Conservation (phyloP, 2,797 vertebrate species). For the Anguilla anguilla region DNA sequence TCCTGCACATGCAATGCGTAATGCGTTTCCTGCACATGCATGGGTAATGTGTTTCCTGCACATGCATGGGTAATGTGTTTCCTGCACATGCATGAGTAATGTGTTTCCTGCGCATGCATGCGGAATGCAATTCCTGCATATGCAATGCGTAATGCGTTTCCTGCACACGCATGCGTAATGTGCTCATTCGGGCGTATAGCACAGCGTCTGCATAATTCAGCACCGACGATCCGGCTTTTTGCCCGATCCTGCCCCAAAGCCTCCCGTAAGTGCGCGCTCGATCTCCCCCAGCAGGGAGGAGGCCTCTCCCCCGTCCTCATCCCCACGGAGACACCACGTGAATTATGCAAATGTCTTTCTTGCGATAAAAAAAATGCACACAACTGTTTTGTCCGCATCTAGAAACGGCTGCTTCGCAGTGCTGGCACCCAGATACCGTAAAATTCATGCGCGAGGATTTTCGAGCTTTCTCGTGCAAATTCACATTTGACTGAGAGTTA, state of each 20-base stretch:
- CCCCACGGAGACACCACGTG: not conserved
- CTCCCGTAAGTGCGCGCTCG: constrained; percentile 12
- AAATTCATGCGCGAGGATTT: not conserved
- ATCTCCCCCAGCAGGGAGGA: constrained; percentile 18
- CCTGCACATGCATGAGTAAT: constrained; percentile 44
- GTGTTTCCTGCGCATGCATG: constrained; percentile 48
- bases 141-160: too few species aligned
- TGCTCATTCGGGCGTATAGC: constrained; percentile 56
- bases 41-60: constrained; percentile 29
- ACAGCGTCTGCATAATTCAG: constrained; percentile 65
- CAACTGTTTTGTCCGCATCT: not conserved
- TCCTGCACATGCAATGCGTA: constrained; percentile 45
- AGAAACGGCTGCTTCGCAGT: not conserved
- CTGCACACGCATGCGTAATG: constrained; percentile 61
- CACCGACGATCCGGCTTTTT: constrained; percentile 32
- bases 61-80: constrained; percentile 44
- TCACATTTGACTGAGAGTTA: not conserved
- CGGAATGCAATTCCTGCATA: too few species aligned
- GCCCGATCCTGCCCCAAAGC: constrained; percentile 33
- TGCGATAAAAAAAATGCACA: constrained; percentile 6
- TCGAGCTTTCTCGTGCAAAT: not conserved
- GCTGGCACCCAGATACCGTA: not conserved
- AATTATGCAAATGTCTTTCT: not conserved
- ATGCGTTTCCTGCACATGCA: constrained; percentile 49
- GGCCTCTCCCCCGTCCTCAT: not conserved